phyloP scores from a whole-genome alignment of 2,888 invertebrate species.

The Teinopalpus imperialis region DNA sequence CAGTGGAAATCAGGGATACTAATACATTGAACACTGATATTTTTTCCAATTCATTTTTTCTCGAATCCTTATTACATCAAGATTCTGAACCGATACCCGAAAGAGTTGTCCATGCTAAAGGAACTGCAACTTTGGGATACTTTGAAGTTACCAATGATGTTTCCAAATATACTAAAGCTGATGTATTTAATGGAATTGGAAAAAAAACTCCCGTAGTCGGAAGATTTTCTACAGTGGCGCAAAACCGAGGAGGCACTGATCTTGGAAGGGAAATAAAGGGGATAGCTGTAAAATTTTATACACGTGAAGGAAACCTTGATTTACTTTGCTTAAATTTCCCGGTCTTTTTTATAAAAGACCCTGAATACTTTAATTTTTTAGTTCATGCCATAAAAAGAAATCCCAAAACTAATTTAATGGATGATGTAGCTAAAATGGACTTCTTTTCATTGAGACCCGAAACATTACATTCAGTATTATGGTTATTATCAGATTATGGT shows the following conservation, averaged over 20 bases:
- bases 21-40: constrained; percentile 87
- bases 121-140: constrained; percentile 91
- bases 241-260: constrained; percentile 92
- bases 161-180: constrained; percentile 87
- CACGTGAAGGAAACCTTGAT: constrained; percentile 94
- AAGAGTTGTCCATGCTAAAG: constrained; percentile 95
- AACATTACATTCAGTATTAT: constrained; percentile 87
- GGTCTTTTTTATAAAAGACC: constrained; percentile 93
- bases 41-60: constrained; percentile 38
- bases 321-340: constrained; percentile 93
- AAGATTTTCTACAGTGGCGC: constrained; percentile 89
- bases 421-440: constrained; percentile 94
- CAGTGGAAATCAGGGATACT: constrained; percentile 86
- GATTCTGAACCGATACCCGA: constrained; percentile 94
- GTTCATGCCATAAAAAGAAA: constrained; percentile 95
- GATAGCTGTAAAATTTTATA: constrained; percentile 94
- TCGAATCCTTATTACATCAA: constrained; percentile 82
- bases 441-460: constrained; percentile 91
- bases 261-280: constrained; percentile 92
- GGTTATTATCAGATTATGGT: constrained; percentile 92
- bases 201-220: constrained; percentile 88
- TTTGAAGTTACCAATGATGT: constrained; percentile 93
- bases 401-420: constrained; percentile 91
- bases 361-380: constrained; percentile 90
- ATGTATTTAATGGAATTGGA: constrained; percentile 87